A percentile compares a stretch with the other conserved stretches of the same genome.
Conservation (phyloP, 1,140 invertebrate species). For the Formica selysi region DNA sequence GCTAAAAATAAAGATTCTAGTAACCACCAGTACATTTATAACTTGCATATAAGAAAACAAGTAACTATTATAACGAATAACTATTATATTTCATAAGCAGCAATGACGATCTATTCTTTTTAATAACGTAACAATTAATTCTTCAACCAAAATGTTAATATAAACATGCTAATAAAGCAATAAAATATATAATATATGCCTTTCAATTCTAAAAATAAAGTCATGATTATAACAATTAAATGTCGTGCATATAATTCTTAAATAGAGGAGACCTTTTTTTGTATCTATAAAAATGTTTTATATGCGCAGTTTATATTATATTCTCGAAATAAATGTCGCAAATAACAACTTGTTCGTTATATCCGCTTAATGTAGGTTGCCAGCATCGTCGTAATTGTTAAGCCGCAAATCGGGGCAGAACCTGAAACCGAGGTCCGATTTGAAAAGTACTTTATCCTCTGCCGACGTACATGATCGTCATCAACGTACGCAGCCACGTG, state of each 20-base stretch:
- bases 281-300: background rate
- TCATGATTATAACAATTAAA: background rate
- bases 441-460: constrained; percentile 68
- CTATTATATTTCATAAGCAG: background rate
- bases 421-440: constrained; percentile 63
- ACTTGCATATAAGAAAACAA: background rate
- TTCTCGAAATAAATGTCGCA: constrained; percentile 40
- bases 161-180: background rate
- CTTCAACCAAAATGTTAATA: constrained; percentile 3
- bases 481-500: constrained; percentile 56
- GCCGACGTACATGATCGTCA: constrained; percentile 45
- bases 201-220: background rate
- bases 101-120: background rate
- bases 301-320: background rate
- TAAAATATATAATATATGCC: background rate
- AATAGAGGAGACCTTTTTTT: background rate
- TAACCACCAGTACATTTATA: constrained; percentile 41
- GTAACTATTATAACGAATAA: background rate
- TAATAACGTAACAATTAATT: background rate
- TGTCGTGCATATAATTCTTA: background rate
- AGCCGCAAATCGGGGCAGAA: constrained; percentile 76
- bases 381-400: constrained; percentile 76
- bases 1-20: constrained; percentile 26
- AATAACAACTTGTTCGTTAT: constrained; percentile 59
- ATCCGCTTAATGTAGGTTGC: constrained; percentile 80